These are phyloP conservation scores for Mycetomoellerius zeteki DNA, from an alignment of 1,140 invertebrate genomes.

Conservation along the genomic window DNA sequence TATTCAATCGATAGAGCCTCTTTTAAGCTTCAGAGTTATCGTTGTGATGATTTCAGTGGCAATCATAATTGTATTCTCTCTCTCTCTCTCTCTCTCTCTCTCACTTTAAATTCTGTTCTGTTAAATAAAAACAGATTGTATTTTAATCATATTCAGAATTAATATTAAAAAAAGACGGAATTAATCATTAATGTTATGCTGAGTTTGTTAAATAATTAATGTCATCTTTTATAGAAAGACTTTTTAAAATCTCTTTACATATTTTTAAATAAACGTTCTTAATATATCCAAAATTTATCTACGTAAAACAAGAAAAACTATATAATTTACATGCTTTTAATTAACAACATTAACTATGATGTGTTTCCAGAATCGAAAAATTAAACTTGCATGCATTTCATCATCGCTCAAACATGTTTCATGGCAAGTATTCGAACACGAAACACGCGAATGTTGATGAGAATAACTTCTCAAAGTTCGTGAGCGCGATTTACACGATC, in stretches of 20 bases:
- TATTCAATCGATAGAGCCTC: constrained; percentile 4
- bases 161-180: not conserved
- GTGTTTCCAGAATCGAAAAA: not conserved
- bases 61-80: constrained; percentile 41
- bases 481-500: constrained; percentile 16
- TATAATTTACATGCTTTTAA: not conserved
- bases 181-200: not conserved
- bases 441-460: constrained; percentile 2
- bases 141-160: not conserved
- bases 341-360: not conserved
- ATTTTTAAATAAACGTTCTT: not conserved
- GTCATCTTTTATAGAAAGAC: not conserved
- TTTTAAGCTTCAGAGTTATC: constrained; percentile 5
- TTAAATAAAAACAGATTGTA: not conserved
- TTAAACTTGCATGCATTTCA: not conserved
- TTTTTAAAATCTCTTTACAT: not conserved
- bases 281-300: not conserved
- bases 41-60: not conserved
- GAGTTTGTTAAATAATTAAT: not conserved
- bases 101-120: not conserved
- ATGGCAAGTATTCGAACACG: not conserved
- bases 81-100: too few relatives aligned
- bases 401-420: not conserved
- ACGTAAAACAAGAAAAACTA: too few relatives aligned
- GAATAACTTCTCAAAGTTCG: constrained; percentile 27